Evolutionary conservation across 1,140 invertebrate genomes (phyloP).

Genomic region (Linepithema humile): DNA sequence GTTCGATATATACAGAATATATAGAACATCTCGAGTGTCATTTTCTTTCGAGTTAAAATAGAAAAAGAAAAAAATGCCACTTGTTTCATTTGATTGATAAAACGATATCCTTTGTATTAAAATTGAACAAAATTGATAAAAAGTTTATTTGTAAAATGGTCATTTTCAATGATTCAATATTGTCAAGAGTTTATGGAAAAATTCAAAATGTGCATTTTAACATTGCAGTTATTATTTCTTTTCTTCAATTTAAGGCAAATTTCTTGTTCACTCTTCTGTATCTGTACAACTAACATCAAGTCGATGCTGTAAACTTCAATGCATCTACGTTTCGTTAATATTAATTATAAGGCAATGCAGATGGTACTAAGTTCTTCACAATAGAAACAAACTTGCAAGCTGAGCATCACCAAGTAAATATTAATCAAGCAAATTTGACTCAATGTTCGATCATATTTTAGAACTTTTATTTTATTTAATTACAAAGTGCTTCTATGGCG

Average conservation of each 20-base stretch:
- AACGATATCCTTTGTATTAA: neutral
- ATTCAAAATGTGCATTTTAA: too few species aligned
- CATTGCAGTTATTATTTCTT: too few species aligned
- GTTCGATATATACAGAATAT: conserved; percentile 29
- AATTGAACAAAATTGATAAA: neutral
- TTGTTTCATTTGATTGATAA: neutral
- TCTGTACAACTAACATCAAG: neutral
- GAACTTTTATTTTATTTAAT: neutral
- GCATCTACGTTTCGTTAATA: neutral
- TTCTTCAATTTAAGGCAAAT: too few species aligned
- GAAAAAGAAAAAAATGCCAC: neutral
- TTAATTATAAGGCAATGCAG: neutral
- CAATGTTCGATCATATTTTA: neutral
- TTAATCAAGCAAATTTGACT: neutral
- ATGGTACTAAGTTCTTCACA: neutral
- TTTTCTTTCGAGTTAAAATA: neutral
- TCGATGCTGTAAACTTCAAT: neutral
- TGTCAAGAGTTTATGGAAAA: too few species aligned
- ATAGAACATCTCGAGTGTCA: neutral
- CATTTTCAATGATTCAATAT: neutral
- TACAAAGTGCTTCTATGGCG: neutral
- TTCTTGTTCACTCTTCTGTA: neutral
- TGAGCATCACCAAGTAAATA: neutral
- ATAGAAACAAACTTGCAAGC: conserved; percentile 2
- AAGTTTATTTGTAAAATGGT: neutral